These are phyloP conservation scores for Syrrhaptes paradoxus DNA, from an alignment of 2,113 vertebrate species.

Conservation along the genomic window DNA sequence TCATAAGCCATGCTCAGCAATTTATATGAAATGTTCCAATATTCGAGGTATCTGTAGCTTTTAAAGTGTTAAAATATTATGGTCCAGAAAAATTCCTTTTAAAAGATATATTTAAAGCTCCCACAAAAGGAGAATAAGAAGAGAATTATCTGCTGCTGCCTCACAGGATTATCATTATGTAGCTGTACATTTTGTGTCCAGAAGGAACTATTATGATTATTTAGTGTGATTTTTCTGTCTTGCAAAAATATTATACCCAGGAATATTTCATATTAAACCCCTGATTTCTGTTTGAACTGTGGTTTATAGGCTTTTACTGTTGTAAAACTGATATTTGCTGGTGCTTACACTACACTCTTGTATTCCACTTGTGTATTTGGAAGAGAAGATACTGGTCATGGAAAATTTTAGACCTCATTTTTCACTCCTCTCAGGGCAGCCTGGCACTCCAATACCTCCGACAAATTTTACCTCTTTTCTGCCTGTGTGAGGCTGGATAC, in stretches of 20 bases:
- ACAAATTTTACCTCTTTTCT: not conserved
- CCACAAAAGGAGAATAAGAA: not conserved
- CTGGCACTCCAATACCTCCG: not conserved
- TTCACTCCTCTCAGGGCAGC: not conserved
- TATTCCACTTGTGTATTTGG: not conserved
- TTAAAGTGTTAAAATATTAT: not conserved
- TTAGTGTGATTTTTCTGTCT: not conserved
- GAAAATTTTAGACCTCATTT: not conserved
- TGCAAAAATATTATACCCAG: not conserved
- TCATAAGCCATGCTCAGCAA: not conserved
- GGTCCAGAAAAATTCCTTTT: not conserved
- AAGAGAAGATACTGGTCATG: not conserved
- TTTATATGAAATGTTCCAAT: not conserved
- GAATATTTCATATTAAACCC: not conserved
- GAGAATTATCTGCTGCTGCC: not conserved
- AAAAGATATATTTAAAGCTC: not conserved
- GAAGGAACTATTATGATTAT: not conserved
- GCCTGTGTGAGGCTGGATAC: not conserved
- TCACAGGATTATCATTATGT: not conserved
- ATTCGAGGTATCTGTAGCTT: not conserved
- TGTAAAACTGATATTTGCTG: not conserved
- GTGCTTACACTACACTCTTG: not conserved
- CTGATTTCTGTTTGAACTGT: not conserved
- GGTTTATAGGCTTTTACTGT: not conserved
- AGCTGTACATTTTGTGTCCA: not conserved